Conservation (phyloP, 2,888 invertebrate genomes). For the Pinctada fucata region DNA sequence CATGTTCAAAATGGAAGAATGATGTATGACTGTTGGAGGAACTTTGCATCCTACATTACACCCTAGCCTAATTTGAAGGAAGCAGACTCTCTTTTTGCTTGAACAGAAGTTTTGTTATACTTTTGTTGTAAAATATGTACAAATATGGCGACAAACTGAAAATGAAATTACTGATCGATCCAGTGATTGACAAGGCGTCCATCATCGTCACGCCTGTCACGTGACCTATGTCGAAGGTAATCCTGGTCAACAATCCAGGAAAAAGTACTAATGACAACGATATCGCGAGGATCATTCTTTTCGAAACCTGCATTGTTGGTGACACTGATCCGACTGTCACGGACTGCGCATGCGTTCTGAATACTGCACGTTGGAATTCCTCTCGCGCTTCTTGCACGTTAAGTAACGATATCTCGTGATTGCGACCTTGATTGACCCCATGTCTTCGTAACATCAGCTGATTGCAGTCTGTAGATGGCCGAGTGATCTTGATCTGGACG, state of each 20-base stretch:
- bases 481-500: slow-evolving; percentile 24
- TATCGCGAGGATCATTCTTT: background rate
- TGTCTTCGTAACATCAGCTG: slow-evolving; percentile 15
- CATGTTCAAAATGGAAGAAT: too few relatives aligned
- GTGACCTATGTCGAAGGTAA: background rate
- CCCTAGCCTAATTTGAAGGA: too few relatives aligned
- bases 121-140: background rate
- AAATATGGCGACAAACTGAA: background rate
- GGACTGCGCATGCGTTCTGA: background rate
- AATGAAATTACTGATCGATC: background rate
- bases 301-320: background rate
- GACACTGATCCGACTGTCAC: background rate
- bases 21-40: too few relatives aligned
- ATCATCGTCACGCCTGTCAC: background rate
- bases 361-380: too few relatives aligned
- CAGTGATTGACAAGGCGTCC: background rate
- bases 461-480: slow-evolving; percentile 21
- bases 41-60: too few relatives aligned
- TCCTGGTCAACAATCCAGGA: background rate
- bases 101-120: background rate
- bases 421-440: slow-evolving; percentile 2
- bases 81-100: background rate
- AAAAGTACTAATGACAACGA: background rate
- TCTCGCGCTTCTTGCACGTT: background rate
- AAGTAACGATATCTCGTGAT: background rate